Percentiles rank a stretch among this genome's conserved stretches.
phyloP scores from a whole-genome alignment of 2,888 invertebrate species.

The Pimpla rufipes region DNA sequence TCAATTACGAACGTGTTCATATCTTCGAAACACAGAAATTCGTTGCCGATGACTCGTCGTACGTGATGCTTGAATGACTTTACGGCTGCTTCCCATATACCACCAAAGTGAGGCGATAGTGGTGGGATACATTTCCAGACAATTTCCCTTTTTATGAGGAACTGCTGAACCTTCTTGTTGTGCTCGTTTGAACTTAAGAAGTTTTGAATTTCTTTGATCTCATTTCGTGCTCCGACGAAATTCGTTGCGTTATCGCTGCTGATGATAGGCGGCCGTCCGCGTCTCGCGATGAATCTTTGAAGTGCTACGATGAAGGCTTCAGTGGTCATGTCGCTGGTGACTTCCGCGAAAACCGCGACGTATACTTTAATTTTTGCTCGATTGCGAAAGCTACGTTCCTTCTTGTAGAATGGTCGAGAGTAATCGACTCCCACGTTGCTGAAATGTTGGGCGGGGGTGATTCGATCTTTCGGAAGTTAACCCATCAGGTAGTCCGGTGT shows the following conservation, averaged over 20 bases:
- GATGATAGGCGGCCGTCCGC: conserved; percentile 45
- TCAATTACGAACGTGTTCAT: conserved; percentile 36
- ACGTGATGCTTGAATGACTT: conserved; percentile 51
- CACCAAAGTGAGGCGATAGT: conserved; percentile 39
- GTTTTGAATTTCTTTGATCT: conserved; percentile 50
- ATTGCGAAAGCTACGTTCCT: conserved; percentile 65
- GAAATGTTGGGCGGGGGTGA: conserved; percentile 44
- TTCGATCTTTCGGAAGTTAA: conserved; percentile 50
- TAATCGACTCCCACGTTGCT: conserved; percentile 63
- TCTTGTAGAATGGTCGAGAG: conserved; percentile 67
- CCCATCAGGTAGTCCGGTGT: conserved; percentile 47
- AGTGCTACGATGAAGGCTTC: conserved; percentile 66
- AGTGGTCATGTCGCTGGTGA: conserved; percentile 55
- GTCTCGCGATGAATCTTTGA: conserved; percentile 58
- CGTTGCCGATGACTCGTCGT: conserved; percentile 30
- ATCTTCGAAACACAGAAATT: conserved; percentile 37
- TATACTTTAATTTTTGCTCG: conserved; percentile 62
- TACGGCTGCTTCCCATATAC: conserved; percentile 50
- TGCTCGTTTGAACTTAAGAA: conserved; percentile 33
- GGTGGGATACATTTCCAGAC: conserved; percentile 38
- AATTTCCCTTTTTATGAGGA: conserved; percentile 24
- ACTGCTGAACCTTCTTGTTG: conserved; percentile 27
- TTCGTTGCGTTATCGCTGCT: conserved; percentile 66
- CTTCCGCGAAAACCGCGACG: conserved; percentile 36
- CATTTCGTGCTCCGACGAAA: conserved; percentile 62